Evolutionary conservation across 2,113 vertebrate species (phyloP).

Genomic region (Microcebus tavaratra): DNA sequence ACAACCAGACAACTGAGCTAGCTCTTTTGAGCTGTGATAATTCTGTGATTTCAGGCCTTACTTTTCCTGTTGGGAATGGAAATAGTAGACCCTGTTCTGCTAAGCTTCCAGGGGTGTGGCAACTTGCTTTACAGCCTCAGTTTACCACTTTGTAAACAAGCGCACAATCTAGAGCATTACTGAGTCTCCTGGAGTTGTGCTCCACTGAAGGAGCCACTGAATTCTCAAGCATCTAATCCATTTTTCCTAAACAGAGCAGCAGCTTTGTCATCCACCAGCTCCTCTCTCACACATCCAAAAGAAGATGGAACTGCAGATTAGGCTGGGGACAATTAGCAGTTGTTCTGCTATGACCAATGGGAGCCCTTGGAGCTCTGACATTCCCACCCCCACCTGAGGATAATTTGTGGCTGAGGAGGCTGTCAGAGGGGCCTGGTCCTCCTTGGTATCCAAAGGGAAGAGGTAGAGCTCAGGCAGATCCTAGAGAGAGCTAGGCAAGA

Average conservation of each 20-base stretch:
- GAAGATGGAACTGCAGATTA: neutral
- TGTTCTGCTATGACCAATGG: accelerated
- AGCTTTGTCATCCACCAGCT: neutral
- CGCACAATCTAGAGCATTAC: accelerated
- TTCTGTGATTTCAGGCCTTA: neutral
- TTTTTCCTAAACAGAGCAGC: accelerated
- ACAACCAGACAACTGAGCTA: neutral
- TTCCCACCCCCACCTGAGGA: accelerated
- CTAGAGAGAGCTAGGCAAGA: neutral
- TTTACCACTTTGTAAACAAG: neutral
- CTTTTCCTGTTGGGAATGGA: neutral
- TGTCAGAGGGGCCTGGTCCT: neutral
- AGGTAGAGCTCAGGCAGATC: neutral
- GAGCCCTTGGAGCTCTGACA: too few relatives aligned
- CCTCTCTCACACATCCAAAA: too few relatives aligned
- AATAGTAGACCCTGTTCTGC: neutral
- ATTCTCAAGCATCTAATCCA: neutral
- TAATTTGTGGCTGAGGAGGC: neutral
- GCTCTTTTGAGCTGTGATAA: neutral
- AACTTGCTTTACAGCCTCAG: neutral
- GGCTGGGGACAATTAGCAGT: too few relatives aligned
- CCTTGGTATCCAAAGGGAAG: neutral
- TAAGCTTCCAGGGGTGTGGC: neutral
- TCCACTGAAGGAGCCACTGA: neutral
- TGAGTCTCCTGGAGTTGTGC: too few relatives aligned